phyloP scores from a whole-genome alignment of 2,113 vertebrate species.

The Esox niger region DNA sequence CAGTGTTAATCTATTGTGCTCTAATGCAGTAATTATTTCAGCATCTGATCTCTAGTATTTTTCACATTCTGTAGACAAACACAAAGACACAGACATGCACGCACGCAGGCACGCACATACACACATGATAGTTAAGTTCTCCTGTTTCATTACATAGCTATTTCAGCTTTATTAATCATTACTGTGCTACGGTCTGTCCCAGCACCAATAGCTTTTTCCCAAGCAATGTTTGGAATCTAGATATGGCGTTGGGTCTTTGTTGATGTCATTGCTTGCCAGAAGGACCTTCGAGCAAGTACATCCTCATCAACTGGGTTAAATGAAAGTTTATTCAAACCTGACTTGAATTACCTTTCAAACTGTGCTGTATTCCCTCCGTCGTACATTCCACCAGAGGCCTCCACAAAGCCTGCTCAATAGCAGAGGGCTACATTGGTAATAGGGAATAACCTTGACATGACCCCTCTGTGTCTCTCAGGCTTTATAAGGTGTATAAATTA shows the following conservation, averaged over 20 bases:
- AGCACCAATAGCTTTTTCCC: neutral
- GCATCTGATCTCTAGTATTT: neutral
- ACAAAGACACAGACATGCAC: no score
- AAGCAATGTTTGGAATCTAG: neutral
- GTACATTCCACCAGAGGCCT: no score
- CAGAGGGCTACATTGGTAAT: no score
- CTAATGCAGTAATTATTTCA: neutral
- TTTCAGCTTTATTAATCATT: conserved; percentile 8
- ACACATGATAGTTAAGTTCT: neutral
- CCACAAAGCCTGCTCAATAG: no score
- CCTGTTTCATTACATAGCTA: neutral
- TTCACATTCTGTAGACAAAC: no score
- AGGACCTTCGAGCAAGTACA: neutral
- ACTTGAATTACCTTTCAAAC: no score
- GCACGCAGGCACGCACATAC: no score
- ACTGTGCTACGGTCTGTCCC: neutral
- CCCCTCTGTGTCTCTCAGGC: neutral
- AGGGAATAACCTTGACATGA: neutral
- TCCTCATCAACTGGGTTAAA: no score
- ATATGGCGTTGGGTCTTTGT: neutral
- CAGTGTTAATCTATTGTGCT: neutral
- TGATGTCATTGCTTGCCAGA: neutral
- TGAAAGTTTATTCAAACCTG: no score
- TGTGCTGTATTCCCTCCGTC: no score
- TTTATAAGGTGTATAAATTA: neutral